Percentiles rank a stretch among this genome's conserved stretches.
phyloP scores from a whole-genome alignment of 2,797 vertebrate species.

The Argyrosomus regius region DNA sequence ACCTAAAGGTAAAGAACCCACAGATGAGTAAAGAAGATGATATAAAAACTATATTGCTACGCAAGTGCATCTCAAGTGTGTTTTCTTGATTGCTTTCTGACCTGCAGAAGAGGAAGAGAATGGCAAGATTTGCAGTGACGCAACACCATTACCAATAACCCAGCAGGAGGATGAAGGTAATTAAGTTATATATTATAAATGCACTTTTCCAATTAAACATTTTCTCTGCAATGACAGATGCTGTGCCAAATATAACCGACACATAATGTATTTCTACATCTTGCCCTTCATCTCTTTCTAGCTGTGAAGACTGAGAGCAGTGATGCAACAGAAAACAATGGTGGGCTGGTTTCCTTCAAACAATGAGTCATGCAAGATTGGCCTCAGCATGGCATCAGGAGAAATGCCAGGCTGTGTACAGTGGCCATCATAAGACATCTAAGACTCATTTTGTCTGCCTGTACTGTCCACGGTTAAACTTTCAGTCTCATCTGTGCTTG shows the following conservation, averaged over 20 bases:
- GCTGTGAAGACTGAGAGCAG: constrained; percentile 45
- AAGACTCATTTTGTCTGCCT: not conserved
- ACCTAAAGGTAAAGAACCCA: constrained; percentile 61
- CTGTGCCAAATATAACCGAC: not conserved
- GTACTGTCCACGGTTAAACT: not conserved
- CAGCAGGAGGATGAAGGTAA: constrained; percentile 68
- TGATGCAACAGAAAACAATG: constrained; percentile 44
- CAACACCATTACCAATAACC: constrained; percentile 60
- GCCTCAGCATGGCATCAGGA: not conserved
- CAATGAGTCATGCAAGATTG: constrained; percentile 32
- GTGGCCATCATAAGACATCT: not conserved
- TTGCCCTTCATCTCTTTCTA: constrained; percentile 35
- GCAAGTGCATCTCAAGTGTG: not conserved
- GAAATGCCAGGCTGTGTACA: not conserved
- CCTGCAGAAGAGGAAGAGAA: constrained; percentile 62
- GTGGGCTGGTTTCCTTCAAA: constrained; percentile 75
- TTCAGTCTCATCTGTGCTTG: not conserved
- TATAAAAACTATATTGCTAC: not conserved
- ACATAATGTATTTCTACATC: constrained; percentile 1
- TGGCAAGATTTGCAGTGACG: constrained; percentile 52
- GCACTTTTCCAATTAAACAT: not conserved
- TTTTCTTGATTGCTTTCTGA: not conserved
- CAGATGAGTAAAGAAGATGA: not conserved
- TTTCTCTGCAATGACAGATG: not conserved
- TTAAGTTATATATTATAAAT: not conserved